These are phyloP conservation scores for Subacronicta megacephala DNA, from an alignment of 2,888 invertebrate genomes.

Conservation along the genomic window DNA sequence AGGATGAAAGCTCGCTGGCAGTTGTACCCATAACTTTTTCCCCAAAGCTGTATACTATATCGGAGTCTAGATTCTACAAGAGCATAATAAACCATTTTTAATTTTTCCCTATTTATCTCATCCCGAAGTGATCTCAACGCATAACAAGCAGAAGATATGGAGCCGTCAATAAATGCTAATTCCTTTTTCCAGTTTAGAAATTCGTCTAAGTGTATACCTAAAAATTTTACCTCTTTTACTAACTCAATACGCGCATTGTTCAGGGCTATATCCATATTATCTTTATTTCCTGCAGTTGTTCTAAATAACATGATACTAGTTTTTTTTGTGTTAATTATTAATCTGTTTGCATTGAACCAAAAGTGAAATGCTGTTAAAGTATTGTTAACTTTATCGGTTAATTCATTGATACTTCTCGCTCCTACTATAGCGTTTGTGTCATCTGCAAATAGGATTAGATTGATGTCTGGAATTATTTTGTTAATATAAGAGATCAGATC, in stretches of 20 bases:
- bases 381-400: neutral
- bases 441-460: constrained; percentile 2
- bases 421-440: constrained; percentile 8
- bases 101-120: neutral
- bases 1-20: neutral
- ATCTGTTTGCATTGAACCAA: constrained; percentile 1
- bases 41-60: constrained; percentile 3
- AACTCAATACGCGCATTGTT: neutral
- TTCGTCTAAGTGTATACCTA: constrained; percentile 1
- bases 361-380: neutral
- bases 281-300: neutral
- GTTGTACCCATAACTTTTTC: neutral
- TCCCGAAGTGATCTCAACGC: constrained; percentile 2
- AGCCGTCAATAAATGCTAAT: neutral
- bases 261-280: neutral
- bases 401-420: neutral
- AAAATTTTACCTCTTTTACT: constrained; percentile 1
- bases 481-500: constrained; percentile 6
- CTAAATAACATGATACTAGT: neutral
- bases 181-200: constrained; percentile 8
- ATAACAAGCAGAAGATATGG: neutral
- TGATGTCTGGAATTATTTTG: neutral
- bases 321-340: neutral
- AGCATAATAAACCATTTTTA: constrained; percentile 6
- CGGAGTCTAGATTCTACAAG: constrained; percentile 1